A percentile compares a stretch with the other conserved stretches of the same genome.
Conservation (phyloP, 2,888 invertebrate species). For the Drosophila subsilvestris region DNA sequence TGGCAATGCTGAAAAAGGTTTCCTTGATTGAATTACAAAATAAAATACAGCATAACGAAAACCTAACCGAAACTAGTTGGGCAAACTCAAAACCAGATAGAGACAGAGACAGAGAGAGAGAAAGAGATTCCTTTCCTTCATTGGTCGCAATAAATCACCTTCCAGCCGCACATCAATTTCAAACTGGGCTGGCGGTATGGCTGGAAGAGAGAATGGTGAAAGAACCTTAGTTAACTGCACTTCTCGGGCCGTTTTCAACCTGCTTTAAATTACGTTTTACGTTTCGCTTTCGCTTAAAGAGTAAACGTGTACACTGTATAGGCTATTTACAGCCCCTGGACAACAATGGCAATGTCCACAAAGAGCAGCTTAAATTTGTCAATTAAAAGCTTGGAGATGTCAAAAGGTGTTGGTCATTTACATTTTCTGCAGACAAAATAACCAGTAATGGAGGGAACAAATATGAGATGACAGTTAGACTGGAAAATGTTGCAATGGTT, state of each 20-base stretch:
- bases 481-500: neutral
- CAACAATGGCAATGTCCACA: neutral
- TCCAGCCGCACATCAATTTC: conserved; percentile 41
- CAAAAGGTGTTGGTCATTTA: neutral
- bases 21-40: conserved; percentile 51
- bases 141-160: conserved; percentile 43
- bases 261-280: conserved; percentile 19
- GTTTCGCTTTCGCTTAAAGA: conserved; percentile 26
- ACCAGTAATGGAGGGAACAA: neutral
- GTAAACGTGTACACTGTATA: conserved; percentile 40
- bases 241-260: conserved; percentile 22
- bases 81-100: conserved; percentile 21
- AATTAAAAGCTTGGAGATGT: neutral
- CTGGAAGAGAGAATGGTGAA: neutral
- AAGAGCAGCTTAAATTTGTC: neutral
- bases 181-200: neutral
- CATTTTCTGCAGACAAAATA: neutral
- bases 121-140: neutral
- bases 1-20: conserved; percentile 29
- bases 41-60: conserved; percentile 46
- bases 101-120: conserved; percentile 17
- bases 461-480: neutral
- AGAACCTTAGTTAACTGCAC: conserved; percentile 15
- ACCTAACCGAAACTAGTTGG: conserved; percentile 24
- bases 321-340: neutral